Base-by-base conservation (phyloP, 2,888 invertebrate genomes). In the Spilarctia lutea region DNA sequence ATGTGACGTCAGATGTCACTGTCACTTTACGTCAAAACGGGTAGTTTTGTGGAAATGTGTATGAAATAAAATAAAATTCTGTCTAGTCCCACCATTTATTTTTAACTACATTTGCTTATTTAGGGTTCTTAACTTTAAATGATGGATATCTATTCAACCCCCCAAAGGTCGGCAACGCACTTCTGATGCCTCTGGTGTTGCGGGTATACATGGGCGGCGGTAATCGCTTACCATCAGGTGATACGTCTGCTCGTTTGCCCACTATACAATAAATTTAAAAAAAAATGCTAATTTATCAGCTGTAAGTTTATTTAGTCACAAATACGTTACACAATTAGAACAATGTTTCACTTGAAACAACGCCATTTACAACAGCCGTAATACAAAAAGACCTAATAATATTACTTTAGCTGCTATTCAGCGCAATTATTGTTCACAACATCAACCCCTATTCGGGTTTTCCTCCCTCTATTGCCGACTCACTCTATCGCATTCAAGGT, bases 371-470 rank as follows among this genome's bases (percentile, higher is more conserved):
- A 68, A 74, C 74, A 20, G 48, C 72, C 65, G 73, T 74, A 76
- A 76, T 78, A 83, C 80, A 80, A 72, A 80, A 81, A 75, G 76
- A 77, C 83, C 83, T 81, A 85, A 86, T 86, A 83, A 82, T 81
- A 85, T 84, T 81, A 85, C 83, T 80, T 82, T 78, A 76, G 79
- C 81, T 80, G 83, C 85, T 85, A 89, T 87, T 86, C 88, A 84
- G 81, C 80, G 75, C 82, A 88, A 88, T 89, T 85, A 87, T 86
- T 87, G 85, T 88, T 84, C 82, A 86, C 86, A 87, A 86, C 81
- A 80, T 84, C 84, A 81, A 84, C 86, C 88, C 87, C 83, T 86
- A 85, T 86, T 79, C 75, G 79, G 81, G 80, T 66, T 81, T 85
- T 83, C 84, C 84, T 83, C 86, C 87, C 88, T 75, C 52, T 75